Evolutionary conservation across 2,797 vertebrate genomes (phyloP).

Genomic region (Gastrophryne carolinensis): DNA sequence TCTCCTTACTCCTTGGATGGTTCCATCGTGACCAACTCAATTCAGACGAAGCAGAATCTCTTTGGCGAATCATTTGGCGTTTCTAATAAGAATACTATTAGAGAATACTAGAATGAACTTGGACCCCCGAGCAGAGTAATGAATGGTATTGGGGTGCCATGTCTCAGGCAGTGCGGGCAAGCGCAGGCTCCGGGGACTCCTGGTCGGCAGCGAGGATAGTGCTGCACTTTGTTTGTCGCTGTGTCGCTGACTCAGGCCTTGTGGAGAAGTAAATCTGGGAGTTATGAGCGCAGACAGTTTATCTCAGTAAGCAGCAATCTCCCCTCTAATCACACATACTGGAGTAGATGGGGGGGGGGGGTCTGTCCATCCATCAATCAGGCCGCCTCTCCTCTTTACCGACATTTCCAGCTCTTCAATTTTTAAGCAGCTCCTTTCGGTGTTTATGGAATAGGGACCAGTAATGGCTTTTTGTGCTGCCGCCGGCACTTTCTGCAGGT

Average conservation of each 20-base stretch:
- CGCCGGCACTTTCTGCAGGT: neutral
- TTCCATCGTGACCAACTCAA: no score
- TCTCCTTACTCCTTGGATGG: no score
- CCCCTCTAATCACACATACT: slow-evolving; percentile 10
- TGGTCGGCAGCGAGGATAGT: no score
- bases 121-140: no score
- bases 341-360: neutral
- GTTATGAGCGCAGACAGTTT: slow-evolving; percentile 1
- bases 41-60: no score
- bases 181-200: no score
- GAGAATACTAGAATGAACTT: no score
- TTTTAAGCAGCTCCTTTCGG: slow-evolving; percentile 21
- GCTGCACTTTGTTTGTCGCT: neutral
- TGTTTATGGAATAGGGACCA: slow-evolving; percentile 2
- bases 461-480: slow-evolving; percentile 10
- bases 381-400: neutral
- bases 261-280: neutral
- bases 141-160: no score
- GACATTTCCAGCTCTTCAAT: slow-evolving; percentile 19
- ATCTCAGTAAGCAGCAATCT: neutral
- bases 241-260: neutral
- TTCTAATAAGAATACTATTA: no score
- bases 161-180: no score
- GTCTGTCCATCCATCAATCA: slow-evolving; percentile 1
- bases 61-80: no score